Base-by-base conservation (phyloP, 2,888 invertebrate genomes). In the Chrysodeixis includens region DNA sequence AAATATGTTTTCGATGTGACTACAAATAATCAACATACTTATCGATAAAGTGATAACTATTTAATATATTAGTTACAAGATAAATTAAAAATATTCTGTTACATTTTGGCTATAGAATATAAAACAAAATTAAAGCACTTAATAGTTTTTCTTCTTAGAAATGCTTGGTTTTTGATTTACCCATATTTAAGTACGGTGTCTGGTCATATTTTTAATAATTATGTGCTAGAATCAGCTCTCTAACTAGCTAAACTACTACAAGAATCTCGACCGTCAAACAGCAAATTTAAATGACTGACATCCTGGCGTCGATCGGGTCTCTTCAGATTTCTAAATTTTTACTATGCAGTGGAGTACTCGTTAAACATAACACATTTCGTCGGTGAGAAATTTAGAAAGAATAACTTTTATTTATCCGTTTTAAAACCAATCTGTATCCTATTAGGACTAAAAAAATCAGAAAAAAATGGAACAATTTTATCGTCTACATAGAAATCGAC, bases 1-100 rank as follows among this genome's bases (percentile, higher is more conserved):
- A 56, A 54, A 57, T 30, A 40, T 20, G 46, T 49, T 74, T 74
- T 61, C 44, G 49, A 10, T 51, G 12, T 51, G 69, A 71, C 30
- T 74, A 32, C 44, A 60, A 56, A 3, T 32, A 10, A 16, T 46
- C 8, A 8, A 18, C 16, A 5, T 68, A 49, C 53, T 53, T 57
- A 61, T 61, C 32, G 56, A 51, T 61, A 44, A 53, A 66, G 53
- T 16, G 26, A 52, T 59, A 32, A 52, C 22, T 52, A 16, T 44
- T 46, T 46, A 4, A 8, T 1, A 46, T 18, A 46, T 9, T 1
- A 46, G 18, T 16, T 46, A 18, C 18, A 44, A 12, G 16, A 4
- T 16, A 6, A 1, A 12, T n/a, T 40, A 3, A 12, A 2, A 14
- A 40, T n/a, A n/a, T n/a, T 40, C n/a, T 40, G 1, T 14, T 9